phyloP scores from a whole-genome alignment of 2,113 vertebrate species.

The Spilogale gracilis region DNA sequence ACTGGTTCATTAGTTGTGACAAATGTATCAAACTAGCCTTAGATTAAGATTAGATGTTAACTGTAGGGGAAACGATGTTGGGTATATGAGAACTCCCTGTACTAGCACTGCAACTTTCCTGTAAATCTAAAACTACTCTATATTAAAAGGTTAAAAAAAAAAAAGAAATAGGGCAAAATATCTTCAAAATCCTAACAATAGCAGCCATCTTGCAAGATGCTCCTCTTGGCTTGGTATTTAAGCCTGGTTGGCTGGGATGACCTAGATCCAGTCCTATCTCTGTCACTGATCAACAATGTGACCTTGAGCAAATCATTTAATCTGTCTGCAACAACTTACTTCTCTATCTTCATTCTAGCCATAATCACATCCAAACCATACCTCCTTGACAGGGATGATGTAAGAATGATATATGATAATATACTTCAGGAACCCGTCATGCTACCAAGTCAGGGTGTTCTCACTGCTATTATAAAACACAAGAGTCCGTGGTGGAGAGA shows the following conservation, averaged over 20 bases:
- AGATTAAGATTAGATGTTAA: background rate
- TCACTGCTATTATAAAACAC: background rate
- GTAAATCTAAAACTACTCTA: conserved; percentile 15
- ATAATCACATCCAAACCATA: background rate
- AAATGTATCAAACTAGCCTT: background rate
- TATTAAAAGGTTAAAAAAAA: background rate
- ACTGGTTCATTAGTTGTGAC: background rate
- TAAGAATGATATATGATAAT: background rate
- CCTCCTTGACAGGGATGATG: conserved; percentile 34
- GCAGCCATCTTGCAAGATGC: background rate
- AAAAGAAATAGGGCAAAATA: background rate
- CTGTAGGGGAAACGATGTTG: background rate
- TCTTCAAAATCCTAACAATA: background rate
- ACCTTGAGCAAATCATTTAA: conserved; percentile 53
- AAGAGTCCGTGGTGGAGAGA: background rate
- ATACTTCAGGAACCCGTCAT: background rate
- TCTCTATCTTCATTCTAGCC: background rate
- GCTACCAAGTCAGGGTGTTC: background rate
- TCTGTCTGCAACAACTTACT: conserved; percentile 14
- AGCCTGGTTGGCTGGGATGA: conserved; percentile 11
- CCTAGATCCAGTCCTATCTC: conserved; percentile 45
- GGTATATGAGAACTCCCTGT: background rate
- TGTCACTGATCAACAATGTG: background rate
- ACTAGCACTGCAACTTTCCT: background rate
- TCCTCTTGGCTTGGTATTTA: conserved; percentile 33